phyloP scores from a whole-genome alignment of 1,140 invertebrate species.

The Hyphantria cunea region DNA sequence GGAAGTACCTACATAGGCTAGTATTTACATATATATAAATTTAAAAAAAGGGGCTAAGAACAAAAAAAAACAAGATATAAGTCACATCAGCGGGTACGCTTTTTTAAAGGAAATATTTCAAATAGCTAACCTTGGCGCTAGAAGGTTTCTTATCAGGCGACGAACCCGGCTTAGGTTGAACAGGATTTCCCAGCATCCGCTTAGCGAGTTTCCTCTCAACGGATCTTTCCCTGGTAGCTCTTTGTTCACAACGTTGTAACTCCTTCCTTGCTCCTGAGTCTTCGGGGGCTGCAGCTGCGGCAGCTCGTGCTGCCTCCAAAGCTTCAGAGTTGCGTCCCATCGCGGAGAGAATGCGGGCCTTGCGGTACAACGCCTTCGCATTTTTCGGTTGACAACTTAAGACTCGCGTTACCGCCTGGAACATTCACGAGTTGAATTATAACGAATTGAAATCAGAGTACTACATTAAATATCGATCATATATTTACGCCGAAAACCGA shows the following conservation, averaged over 20 bases:
- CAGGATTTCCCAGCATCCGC: slow-evolving; percentile 58
- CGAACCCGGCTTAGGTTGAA: slow-evolving; percentile 10
- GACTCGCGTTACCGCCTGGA: slow-evolving; percentile 89
- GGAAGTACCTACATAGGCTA: too few species aligned
- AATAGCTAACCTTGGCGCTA: slow-evolving; percentile 51
- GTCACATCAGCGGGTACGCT: too few species aligned
- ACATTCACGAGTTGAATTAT: slow-evolving; percentile 8
- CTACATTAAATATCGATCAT: too few species aligned
- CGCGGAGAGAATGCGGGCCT: slow-evolving; percentile 82
- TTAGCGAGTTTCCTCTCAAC: slow-evolving; percentile 52
- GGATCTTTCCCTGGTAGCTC: slow-evolving; percentile 51
- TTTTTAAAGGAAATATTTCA: too few species aligned
- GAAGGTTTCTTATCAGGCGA: slow-evolving; percentile 59
- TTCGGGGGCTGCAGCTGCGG: slow-evolving; percentile 54
- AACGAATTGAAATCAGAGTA: background rate
- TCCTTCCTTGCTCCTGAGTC: slow-evolving; percentile 52
- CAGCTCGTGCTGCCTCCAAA: slow-evolving; percentile 57
- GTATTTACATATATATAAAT: too few species aligned
- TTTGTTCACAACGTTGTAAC: slow-evolving; percentile 54
- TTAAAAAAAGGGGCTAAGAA: too few species aligned
- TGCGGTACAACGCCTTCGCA: slow-evolving; percentile 94
- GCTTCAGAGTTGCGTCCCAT: slow-evolving; percentile 64
- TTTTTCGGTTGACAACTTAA: slow-evolving; percentile 92
- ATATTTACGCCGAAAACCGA: too few species aligned
- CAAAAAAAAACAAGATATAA: too few species aligned